Evolutionary conservation across 37 sponge, comb jelly and placozoan genomes (phyloP).

Genomic region (Beroe forskalii): DNA sequence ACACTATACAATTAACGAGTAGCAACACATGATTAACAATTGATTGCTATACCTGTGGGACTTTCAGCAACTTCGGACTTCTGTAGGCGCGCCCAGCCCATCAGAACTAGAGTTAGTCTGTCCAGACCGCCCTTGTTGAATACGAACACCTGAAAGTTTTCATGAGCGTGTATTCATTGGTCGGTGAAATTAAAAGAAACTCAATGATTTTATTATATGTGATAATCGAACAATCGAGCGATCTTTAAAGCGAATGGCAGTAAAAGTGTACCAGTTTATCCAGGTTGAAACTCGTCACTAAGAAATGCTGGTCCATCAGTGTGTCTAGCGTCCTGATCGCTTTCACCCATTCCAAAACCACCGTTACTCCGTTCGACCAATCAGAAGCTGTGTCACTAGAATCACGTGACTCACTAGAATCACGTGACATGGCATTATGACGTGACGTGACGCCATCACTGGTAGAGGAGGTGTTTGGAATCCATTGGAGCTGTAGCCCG

Average conservation of each 20-base stretch:
- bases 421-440: background rate
- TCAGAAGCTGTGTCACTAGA: background rate
- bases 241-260: too few relatives aligned
- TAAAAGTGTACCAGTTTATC: conserved; percentile 2
- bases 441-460: background rate
- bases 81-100: conserved; percentile 7
- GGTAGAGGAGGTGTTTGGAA: background rate
- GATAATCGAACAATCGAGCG: too few relatives aligned
- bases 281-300: conserved; percentile 4
- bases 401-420: background rate
- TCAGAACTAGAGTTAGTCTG: conserved; percentile 7
- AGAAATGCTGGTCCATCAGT: conserved; percentile 22
- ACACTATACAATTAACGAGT: too few relatives aligned
- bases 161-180: too few relatives aligned
- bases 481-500: conserved; percentile 33
- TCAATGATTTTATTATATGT: too few relatives aligned
- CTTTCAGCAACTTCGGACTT: conserved; percentile 27
- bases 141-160: conserved; percentile 26
- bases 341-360: conserved; percentile 55
- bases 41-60: conserved; percentile 8
- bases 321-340: conserved; percentile 8
- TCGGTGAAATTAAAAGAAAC: too few relatives aligned
- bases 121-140: conserved; percentile 38
- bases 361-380: background rate
- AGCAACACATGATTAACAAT: too few relatives aligned